Conservation (phyloP, 1,140 invertebrate species). For the Sitobion miscanthi region DNA sequence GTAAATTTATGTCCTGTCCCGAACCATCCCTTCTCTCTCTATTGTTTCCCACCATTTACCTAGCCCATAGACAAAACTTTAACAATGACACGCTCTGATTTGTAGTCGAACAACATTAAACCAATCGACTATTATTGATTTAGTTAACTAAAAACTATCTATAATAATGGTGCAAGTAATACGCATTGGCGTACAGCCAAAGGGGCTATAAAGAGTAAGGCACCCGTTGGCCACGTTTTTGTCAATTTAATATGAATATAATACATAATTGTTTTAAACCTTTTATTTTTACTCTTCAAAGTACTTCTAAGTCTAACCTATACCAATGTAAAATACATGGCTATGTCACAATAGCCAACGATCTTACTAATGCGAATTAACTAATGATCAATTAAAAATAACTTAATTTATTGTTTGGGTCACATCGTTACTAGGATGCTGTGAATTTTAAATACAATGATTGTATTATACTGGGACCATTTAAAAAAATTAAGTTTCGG, state of each 20-base stretch:
- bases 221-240: neutral
- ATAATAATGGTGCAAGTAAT: neutral
- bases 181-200: neutral
- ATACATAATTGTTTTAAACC: neutral
- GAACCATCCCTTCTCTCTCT: neutral
- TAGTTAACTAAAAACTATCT: neutral
- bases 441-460: no score
- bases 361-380: neutral
- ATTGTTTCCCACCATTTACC: neutral
- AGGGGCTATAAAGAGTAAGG: neutral
- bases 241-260: neutral
- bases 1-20: constrained; percentile 24
- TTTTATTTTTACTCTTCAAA: neutral
- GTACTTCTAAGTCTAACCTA: neutral
- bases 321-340: neutral
- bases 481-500: neutral
- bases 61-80: neutral
- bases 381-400: no score
- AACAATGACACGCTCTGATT: constrained; percentile 18
- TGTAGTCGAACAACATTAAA: neutral
- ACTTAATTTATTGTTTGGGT: no score
- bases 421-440: no score
- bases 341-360: neutral
- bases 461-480: neutral
- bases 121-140: neutral